Conservation (phyloP, 2,888 invertebrate species). For the Clanis bilineata region DNA sequence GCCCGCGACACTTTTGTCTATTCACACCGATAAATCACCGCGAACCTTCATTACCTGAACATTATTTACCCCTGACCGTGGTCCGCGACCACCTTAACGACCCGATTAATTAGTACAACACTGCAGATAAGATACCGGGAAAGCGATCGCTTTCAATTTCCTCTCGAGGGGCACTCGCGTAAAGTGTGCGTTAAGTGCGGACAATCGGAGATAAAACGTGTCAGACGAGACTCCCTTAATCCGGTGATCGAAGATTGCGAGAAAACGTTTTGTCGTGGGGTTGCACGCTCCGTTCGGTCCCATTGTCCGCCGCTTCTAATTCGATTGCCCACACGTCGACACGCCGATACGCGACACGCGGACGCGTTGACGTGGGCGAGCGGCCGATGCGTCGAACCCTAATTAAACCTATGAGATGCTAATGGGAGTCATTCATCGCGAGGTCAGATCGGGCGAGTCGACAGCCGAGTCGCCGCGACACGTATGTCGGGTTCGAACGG, state of each 20-base stretch:
- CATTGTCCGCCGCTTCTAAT: conserved; percentile 77
- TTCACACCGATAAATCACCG: conserved; percentile 79
- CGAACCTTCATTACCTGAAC: conserved; percentile 65
- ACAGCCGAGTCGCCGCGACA: conserved; percentile 24
- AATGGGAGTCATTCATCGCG: conserved; percentile 64
- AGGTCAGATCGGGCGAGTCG: conserved; percentile 50
- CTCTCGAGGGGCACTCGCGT: conserved; percentile 80
- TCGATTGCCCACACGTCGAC: conserved; percentile 72
- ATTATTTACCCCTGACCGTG: conserved; percentile 77
- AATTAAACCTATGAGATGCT: conserved; percentile 75
- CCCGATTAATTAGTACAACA: conserved; percentile 81
- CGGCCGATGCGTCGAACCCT: conserved; percentile 61
- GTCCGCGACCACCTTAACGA: conserved; percentile 64
- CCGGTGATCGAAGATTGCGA: conserved; percentile 82
- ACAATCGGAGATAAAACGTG: conserved; percentile 82
- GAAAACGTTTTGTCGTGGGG: conserved; percentile 82
- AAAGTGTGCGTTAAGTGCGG: conserved; percentile 81
- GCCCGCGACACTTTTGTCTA: conserved; percentile 80
- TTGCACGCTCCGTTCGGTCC: conserved; percentile 65
- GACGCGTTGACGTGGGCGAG: conserved; percentile 62
- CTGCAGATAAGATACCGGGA: conserved; percentile 78
- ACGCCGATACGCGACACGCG: conserved; percentile 50
- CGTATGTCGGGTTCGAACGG: not conserved
- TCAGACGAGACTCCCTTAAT: conserved; percentile 81
- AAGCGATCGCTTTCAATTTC: conserved; percentile 82